Evolutionary conservation across 2,113 vertebrate species (phyloP).

Genomic region (Terrapene triunguis): DNA sequence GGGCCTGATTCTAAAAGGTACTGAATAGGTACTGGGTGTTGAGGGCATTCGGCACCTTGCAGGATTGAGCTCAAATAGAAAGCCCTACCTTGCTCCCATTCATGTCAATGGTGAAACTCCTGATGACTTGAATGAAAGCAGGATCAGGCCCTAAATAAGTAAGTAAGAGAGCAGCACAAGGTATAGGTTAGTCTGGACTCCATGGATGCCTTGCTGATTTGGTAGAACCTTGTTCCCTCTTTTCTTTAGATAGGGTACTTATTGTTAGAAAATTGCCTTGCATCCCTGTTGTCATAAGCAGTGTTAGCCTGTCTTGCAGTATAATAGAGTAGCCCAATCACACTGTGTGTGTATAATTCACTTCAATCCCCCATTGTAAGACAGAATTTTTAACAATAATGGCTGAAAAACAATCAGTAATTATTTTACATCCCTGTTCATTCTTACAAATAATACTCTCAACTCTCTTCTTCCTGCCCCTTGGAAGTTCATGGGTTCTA

Average conservation of each 20-base stretch:
- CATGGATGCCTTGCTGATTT: conserved; percentile 4
- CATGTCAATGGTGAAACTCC: not conserved
- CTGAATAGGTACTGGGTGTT: not conserved
- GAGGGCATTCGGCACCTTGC: not conserved
- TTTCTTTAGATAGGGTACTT: not conserved
- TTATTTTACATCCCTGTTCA: not conserved
- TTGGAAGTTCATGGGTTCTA: not conserved
- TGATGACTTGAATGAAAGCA: not conserved
- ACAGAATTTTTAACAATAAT: not conserved
- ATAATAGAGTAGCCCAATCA: not conserved
- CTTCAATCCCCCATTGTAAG: not conserved
- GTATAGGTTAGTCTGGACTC: not conserved
- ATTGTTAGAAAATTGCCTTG: conserved; percentile 15
- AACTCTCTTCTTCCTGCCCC: not conserved
- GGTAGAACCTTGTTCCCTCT: not conserved
- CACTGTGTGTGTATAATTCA: not conserved
- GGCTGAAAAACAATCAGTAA: not conserved
- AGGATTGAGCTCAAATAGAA: not conserved
- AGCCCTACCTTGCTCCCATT: not conserved
- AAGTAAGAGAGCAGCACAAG: not conserved
- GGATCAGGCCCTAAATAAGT: not conserved
- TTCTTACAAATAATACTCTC: not conserved
- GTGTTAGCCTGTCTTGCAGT: not conserved
- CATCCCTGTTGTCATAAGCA: not conserved
- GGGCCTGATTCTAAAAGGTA: not conserved